Evolutionary conservation across 53 echinoderm and acorn worm genomes (phyloP), one percentile per base, ranked within the genome.

Genomic region (Arbacia lixula): DNA sequence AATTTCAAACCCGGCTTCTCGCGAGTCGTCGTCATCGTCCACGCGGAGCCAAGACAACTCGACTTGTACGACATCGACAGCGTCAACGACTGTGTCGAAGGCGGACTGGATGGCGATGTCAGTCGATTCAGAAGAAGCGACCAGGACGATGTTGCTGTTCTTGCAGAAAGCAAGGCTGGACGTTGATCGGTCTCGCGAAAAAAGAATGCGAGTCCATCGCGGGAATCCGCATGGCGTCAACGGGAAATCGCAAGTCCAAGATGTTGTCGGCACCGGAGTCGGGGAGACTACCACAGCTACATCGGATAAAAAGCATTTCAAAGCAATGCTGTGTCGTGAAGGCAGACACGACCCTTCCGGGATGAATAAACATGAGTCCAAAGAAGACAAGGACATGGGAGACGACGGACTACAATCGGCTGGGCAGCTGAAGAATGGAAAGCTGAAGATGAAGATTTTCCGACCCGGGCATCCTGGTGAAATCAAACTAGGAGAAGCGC

Each of bases 161-260:
- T 39, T 89, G 76, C 76, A 89, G 65, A 68, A 55, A 43, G 89
- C 85, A 22, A 75, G 85, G 21, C 66, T 52, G 46, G 78, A 89
- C 49, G 66, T 89, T 49, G 85, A 89, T 43, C 75, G 67, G 32
- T 83, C 77, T 58, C 89, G 89, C 3, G 77, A 89, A 62, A 77
- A 77, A 25, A 24, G 77, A 20, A 38, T 36, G 11, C 39, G 77
- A 0, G n/a, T n/a, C n/a, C n/a, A n/a, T n/a, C 60, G 56, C 19
- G 22, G 26, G 36, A 22, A 34, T 25, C 37, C 77, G 25, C n/a
- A n/a, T n/a, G n/a, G n/a, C n/a, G 33, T 21, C 35, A 10, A 57
- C 16, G 53, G 32, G 5, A 74, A 46, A 5, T 3, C 41, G 5
- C 38, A 68, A 36, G n/a, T n/a, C n/a, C n/a, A n/a, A n/a, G n/a